Conservation (phyloP, 2,888 invertebrate genomes). For the Scaptodrosophila latifasciaeformis region DNA sequence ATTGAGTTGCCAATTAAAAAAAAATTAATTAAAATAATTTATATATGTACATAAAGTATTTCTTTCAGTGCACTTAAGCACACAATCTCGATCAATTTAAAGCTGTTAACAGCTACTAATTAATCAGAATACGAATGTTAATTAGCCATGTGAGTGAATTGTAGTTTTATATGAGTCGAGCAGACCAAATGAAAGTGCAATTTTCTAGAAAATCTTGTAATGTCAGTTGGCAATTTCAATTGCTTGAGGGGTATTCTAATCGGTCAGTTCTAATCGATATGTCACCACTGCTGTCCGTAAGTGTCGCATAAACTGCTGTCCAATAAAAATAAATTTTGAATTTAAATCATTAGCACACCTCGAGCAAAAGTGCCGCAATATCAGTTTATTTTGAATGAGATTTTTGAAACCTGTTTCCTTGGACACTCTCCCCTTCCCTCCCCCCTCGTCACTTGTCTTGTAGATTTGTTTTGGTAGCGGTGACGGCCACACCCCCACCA, state of each 20-base stretch:
- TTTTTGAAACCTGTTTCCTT: constrained; percentile 28
- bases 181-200: neutral
- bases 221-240: neutral
- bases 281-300: constrained; percentile 15
- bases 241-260: too few species aligned
- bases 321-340: constrained; percentile 56
- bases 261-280: constrained; percentile 7
- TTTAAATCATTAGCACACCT: constrained; percentile 62
- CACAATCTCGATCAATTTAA: constrained; percentile 35
- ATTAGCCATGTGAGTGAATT: constrained; percentile 50
- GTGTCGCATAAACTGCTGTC: constrained; percentile 43
- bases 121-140: constrained; percentile 52
- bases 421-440: neutral
- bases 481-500: too few species aligned
- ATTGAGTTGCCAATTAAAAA: too few species aligned
- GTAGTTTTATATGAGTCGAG: too few species aligned
- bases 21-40: too few species aligned
- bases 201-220: neutral
- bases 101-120: constrained; percentile 64
- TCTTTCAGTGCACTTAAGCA: too few species aligned
- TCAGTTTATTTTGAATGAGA: constrained; percentile 33
- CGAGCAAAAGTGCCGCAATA: constrained; percentile 36
- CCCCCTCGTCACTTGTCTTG: too few species aligned
- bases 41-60: too few species aligned
- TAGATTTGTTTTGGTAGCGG: too few species aligned